Conservation (phyloP, 35 echinoderm and acorn worm genomes). For the Apostichopus japonicus region DNA sequence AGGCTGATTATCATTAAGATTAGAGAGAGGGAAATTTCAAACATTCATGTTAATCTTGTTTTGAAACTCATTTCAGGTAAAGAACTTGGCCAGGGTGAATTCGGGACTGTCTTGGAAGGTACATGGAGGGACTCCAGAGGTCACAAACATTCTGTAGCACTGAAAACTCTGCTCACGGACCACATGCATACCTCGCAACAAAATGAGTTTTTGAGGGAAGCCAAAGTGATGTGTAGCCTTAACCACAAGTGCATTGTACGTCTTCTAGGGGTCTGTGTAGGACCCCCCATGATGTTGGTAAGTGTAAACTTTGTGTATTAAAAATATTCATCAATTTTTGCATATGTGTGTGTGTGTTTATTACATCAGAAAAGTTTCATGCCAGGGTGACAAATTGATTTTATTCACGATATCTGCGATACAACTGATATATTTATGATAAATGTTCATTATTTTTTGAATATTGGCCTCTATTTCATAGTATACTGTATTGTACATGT, state of each 20-base stretch:
- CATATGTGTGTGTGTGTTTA: background rate
- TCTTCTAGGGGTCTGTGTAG: conserved; percentile 79
- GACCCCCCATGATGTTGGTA: conserved; percentile 86
- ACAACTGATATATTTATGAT: too few relatives aligned
- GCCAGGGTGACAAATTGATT: too few relatives aligned
- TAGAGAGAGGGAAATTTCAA: too few relatives aligned
- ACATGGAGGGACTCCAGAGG: conserved; percentile 58
- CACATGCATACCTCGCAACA: conserved; percentile 89
- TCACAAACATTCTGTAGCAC: conserved; percentile 64
- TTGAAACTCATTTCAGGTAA: conserved; percentile 51
- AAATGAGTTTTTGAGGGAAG: conserved; percentile 93
- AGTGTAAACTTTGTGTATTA: background rate
- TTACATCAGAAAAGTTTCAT: too few relatives aligned
- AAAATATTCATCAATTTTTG: background rate
- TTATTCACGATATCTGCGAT: too few relatives aligned
- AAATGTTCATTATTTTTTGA: too few relatives aligned
- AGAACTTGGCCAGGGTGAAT: conserved; percentile 97
- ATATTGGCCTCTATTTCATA: too few relatives aligned
- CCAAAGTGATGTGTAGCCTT: conserved; percentile 90
- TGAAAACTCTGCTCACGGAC: conserved; percentile 90
- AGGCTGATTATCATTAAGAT: too few relatives aligned
- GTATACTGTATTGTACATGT: too few relatives aligned
- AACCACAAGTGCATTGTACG: conserved; percentile 92
- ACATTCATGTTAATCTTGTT: background rate
- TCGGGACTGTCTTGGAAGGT: conserved; percentile 91